Evolutionary conservation across 2,888 invertebrate species (phyloP), one percentile per base, ranked within the genome.

Genomic region (Petrolisthes cinctipes): DNA sequence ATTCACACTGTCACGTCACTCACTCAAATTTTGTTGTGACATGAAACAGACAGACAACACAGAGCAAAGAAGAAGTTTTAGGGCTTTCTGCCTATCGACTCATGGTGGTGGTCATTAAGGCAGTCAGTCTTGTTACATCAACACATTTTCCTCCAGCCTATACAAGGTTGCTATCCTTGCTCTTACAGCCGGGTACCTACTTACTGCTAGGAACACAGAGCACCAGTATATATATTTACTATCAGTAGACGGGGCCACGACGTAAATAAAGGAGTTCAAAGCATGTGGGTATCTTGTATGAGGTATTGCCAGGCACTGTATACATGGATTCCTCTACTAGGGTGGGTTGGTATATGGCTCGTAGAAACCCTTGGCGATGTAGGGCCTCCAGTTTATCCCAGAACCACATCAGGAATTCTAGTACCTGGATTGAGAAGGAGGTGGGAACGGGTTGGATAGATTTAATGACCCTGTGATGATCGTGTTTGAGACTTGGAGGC

Each of bases 201-300:
- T n/a, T n/a, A n/a, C n/a, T n/a, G n/a, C n/a, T n/a, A n/a, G n/a
- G 37, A 37, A 37, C 37, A 17, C 66, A 66, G 66, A 11, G 17
- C 14, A 66, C 17, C 17, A 68, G 17, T 54, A 17, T 7, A 76
- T 37, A 51, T 76, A 76, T 2, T 9, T n/a, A 61, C 2, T 17
- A 9, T 71, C 54, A 85, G 56, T 71, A 85, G 23, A 75, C 81
- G 51, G 81, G 66, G 5, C 87, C 87, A 11, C 87, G 79, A 11
- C 81, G 71, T 5, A 88, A n/a, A 37, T 81, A 88, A 11, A 88
- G 87, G 11, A 88, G 57, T 23, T 88, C 87, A 23, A 83, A 80
- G 80, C 87, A 88, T 7, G 87, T 88, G 11, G 87, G 81, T 11
- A 88, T 81, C 20, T 4, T 71, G 20, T 71, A 71, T 37, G 37